Evolutionary conservation across 2,113 vertebrate species (phyloP).

Genomic region (Saguinus midas): DNA sequence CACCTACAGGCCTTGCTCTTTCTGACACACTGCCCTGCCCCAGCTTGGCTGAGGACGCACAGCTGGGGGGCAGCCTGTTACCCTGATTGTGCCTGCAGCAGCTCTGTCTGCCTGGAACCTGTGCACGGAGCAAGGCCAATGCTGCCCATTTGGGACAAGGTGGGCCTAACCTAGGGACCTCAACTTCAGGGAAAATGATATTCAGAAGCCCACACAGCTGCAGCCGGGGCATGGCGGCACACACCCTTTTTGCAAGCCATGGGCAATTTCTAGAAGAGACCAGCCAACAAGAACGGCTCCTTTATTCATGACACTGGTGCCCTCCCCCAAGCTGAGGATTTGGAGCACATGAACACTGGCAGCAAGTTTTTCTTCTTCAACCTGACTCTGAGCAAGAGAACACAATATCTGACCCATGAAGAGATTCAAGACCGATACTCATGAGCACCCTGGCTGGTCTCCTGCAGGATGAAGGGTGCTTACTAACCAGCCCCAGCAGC

Average conservation of each 20-base stretch:
- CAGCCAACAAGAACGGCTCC: not conserved
- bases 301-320: fast-evolving
- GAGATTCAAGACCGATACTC: not conserved
- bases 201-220: not conserved
- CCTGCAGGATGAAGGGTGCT: not conserved
- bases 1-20: not conserved
- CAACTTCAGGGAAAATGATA: not conserved
- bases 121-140: not conserved
- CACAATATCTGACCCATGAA: too few species aligned
- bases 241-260: fast-evolving
- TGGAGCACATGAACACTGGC: fast-evolving
- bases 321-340: fast-evolving
- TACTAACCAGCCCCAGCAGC: fast-evolving
- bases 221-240: fast-evolving
- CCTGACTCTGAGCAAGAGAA: too few species aligned
- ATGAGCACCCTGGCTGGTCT: fast-evolving
- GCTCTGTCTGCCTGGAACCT: not conserved
- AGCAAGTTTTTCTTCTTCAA: not conserved
- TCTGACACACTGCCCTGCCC: not conserved
- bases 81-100: fast-evolving
- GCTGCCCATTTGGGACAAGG: fast-evolving
- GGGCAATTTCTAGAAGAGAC: not conserved
- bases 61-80: not conserved
- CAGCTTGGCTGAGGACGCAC: not conserved
- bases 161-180: too few species aligned